A percentile compares a stretch with the other conserved stretches of the same genome.
These are phyloP conservation scores for Dipodomys ordii DNA, from an alignment of 2,113 vertebrate genomes.

Conservation along the genomic window DNA sequence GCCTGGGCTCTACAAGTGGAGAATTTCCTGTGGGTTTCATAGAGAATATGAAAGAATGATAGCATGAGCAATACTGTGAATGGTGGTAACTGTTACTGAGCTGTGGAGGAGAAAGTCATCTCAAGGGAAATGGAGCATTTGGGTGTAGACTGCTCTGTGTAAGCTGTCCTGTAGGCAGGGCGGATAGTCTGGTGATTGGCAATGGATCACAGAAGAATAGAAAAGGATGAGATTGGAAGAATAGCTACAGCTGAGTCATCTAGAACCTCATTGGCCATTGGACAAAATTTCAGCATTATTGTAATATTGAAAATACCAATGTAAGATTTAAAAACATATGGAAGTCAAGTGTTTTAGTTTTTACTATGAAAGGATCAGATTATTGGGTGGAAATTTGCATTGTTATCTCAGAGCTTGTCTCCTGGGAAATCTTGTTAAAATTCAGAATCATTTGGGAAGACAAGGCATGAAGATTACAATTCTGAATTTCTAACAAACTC, in stretches of 20 bases:
- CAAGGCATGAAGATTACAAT: background rate
- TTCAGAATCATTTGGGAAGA: background rate
- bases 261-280: background rate
- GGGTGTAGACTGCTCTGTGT: background rate
- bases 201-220: background rate
- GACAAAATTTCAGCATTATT: background rate
- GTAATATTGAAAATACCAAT: background rate
- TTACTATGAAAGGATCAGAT: background rate
- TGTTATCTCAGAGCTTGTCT: background rate
- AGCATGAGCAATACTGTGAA: background rate
- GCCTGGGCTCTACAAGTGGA: background rate
- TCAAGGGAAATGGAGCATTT: background rate
- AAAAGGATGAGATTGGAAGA: background rate
- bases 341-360: conserved; percentile 9
- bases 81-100: background rate
- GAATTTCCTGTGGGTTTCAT: background rate
- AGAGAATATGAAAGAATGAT: background rate
- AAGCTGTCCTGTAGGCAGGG: background rate
- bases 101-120: background rate
- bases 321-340: background rate
- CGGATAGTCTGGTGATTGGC: background rate
- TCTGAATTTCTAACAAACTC: background rate
- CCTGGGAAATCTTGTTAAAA: background rate
- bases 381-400: background rate
- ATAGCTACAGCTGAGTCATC: background rate